Evolutionary conservation across 2,888 invertebrate species (phyloP), one percentile per base, ranked within the genome.

Genomic region (Trilocha varians): DNA sequence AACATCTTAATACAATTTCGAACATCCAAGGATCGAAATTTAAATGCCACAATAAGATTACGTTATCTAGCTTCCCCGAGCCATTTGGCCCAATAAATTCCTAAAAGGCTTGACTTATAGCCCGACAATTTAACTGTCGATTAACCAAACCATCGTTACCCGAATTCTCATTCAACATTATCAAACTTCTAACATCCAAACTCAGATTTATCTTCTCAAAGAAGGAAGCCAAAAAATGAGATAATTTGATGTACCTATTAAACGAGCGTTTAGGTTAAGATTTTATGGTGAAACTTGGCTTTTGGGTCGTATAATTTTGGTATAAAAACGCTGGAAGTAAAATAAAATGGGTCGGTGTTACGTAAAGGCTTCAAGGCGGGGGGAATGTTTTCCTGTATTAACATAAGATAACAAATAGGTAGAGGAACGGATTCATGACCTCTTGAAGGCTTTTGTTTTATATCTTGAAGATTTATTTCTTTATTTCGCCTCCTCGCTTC

Each of bases 161-260:
- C 18, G 42, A 36, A 39, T 39, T 18, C 34, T 37, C 36, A 18
- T 15, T 17, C 32, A 32, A 32, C 32, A 38, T 38, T 38, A 38
- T 38, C 25, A 25, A 25, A 25, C 25, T 6, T 5, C 8, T 25
- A 9, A 25, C 25, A 25, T 11, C 25, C 25, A 25, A 25, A 25
- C 25, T 25, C 25, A 11, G 25, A 25, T 25, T 25, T 25, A 25
- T 25, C 25, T 25, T 25, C 11, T 11, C 42, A 42, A 37, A 45
- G 25, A 46, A 42, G 45, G 38, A 42, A 48, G 43, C 46, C 41
- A 53, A 57, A 65, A 67, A 67, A 63, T 58, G 62, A 65, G 67
- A 70, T 68, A 70, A 72, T 70, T 70, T 70, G 67, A 62, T 60
- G 55, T 56, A 49, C 49, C 65, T 65, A 67, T 70, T 70, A 69